phyloP scores from a whole-genome alignment of 2,797 vertebrate species.

The Staurois parvus region DNA sequence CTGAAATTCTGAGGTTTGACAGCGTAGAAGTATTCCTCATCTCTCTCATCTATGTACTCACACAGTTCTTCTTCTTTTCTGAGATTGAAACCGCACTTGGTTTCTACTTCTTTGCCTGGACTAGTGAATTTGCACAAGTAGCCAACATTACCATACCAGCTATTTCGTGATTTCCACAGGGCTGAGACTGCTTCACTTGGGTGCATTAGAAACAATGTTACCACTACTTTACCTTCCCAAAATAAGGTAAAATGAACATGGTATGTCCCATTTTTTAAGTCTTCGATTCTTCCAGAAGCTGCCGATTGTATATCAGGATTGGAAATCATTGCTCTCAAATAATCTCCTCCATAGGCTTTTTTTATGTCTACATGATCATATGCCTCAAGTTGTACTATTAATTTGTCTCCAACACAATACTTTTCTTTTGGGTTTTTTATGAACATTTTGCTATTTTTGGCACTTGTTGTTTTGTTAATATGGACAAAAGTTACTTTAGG shows the following conservation, averaged over 20 bases:
- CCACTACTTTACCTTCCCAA: constrained; percentile 57
- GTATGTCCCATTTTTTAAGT: constrained; percentile 65
- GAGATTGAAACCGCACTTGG: constrained; percentile 54
- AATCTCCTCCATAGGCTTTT: constrained; percentile 66
- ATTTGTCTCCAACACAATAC: constrained; percentile 17
- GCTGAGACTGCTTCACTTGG: constrained; percentile 60
- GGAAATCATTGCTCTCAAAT: constrained; percentile 63
- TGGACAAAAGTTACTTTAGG: constrained; percentile 59
- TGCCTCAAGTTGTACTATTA: constrained; percentile 1
- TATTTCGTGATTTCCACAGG: constrained; percentile 65
- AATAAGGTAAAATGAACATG: constrained; percentile 66
- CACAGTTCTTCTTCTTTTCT: constrained; percentile 48
- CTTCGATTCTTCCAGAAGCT: constrained; percentile 56
- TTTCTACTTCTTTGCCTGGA: neutral
- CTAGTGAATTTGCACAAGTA: constrained; percentile 52
- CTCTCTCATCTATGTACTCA: constrained; percentile 57
- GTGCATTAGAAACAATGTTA: constrained; percentile 63
- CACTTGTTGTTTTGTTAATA: neutral
- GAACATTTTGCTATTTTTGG: neutral
- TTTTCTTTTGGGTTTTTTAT: neutral
- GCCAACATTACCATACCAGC: constrained; percentile 53
- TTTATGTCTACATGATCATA: constrained; percentile 52
- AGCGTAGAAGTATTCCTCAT: constrained; percentile 66
- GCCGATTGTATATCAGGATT: constrained; percentile 54
- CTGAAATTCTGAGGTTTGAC: constrained; percentile 47